These are phyloP conservation scores for Oscheius sp. DNA, from an alignment of 2,888 invertebrate genomes.

Conservation along the genomic window DNA sequence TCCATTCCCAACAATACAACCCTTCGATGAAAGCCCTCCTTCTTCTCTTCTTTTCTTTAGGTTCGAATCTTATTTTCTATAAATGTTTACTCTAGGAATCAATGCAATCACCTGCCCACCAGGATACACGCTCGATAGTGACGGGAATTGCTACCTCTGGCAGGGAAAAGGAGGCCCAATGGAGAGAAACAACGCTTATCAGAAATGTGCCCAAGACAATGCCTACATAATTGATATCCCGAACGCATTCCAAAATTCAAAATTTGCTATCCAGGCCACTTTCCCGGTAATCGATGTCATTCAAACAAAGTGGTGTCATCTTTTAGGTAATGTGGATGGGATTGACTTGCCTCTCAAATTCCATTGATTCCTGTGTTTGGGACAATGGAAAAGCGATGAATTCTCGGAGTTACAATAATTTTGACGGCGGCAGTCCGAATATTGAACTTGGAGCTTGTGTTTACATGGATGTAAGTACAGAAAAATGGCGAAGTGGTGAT, in stretches of 20 bases:
- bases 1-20: too few relatives aligned
- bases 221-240: neutral
- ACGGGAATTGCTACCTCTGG: neutral
- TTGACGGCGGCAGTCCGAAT: neutral
- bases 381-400: neutral
- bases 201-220: neutral
- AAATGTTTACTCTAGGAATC: too few relatives aligned
- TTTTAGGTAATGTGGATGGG: constrained; percentile 9
- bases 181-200: neutral
- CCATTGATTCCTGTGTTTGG: constrained; percentile 9
- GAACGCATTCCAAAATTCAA: neutral
- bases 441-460: neutral
- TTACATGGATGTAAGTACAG: neutral
- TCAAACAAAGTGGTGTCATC: too few relatives aligned
- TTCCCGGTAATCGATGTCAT: too few relatives aligned
- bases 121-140: neutral
- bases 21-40: too few relatives aligned
- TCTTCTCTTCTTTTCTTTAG: too few relatives aligned
- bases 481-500: constrained; percentile 10
- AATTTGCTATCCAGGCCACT: too few relatives aligned
- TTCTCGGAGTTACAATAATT: neutral
- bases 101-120: neutral
- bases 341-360: constrained; percentile 4
- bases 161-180: too few relatives aligned
- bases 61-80: too few relatives aligned